Percentiles rank a stretch among this genome's conserved stretches.
Evolutionary conservation across 2,888 invertebrate species (phyloP).

Genomic region (Alloplasta piceator): DNA sequence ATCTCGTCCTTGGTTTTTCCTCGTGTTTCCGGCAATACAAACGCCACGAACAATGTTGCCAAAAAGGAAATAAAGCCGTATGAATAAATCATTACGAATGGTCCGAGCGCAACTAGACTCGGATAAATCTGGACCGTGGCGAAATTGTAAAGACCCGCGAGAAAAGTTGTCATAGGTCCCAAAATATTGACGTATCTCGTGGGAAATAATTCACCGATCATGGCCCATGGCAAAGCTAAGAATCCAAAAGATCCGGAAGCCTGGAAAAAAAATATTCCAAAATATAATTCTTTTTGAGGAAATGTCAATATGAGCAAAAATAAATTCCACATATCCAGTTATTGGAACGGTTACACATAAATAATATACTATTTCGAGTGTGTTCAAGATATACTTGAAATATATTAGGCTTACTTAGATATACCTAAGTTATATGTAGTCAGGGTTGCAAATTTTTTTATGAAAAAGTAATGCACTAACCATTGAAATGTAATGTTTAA

Average conservation of each 20-base stretch:
- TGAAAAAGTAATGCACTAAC: too few species aligned
- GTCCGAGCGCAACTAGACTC: constrained; percentile 62
- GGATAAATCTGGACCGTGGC: constrained; percentile 83
- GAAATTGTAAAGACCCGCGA: constrained; percentile 84
- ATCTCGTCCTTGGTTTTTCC: constrained; percentile 76
- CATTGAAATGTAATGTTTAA: too few species aligned
- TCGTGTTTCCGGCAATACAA: constrained; percentile 77
- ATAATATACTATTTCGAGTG: too few species aligned
- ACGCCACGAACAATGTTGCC: constrained; percentile 75
- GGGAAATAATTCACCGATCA: constrained; percentile 85
- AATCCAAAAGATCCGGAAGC: constrained; percentile 83
- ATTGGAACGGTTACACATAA: too few species aligned
- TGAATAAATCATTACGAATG: constrained; percentile 74
- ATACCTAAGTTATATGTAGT: too few species aligned
- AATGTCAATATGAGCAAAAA: not conserved
- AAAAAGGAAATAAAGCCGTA: constrained; percentile 73
- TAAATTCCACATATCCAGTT: too few species aligned
- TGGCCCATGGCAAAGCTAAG: constrained; percentile 84
- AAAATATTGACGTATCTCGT: constrained; percentile 83
- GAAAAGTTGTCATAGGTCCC: constrained; percentile 82
- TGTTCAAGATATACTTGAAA: too few species aligned
- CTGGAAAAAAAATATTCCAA: constrained; percentile 61
- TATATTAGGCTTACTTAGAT: too few species aligned
- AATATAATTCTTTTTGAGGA: not conserved
- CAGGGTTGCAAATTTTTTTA: too few species aligned